A percentile compares a stretch with the other conserved stretches of the same genome.
These are phyloP conservation scores for Drosophila elegans DNA, from an alignment of 1,140 invertebrate genomes.

Conservation along the genomic window DNA sequence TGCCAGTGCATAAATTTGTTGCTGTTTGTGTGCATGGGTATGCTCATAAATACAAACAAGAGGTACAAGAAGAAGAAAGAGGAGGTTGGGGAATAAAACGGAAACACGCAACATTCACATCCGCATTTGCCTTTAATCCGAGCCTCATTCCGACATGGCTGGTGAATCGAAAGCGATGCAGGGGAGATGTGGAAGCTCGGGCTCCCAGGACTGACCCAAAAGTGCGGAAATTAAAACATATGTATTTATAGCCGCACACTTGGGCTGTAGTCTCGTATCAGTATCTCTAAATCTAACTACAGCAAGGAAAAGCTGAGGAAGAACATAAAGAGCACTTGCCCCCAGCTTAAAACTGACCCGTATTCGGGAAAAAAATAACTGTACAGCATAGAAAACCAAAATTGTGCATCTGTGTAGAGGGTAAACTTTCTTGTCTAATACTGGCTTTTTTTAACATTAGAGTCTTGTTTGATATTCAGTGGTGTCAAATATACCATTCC, in stretches of 20 bases:
- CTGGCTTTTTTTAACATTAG: no score
- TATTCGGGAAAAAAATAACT: constrained; percentile 42
- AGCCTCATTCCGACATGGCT: constrained; percentile 53
- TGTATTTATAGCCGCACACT: constrained; percentile 79
- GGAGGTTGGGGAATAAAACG: constrained; percentile 41
- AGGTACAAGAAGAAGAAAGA: constrained; percentile 9
- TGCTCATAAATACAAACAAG: constrained; percentile 67
- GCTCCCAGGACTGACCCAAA: constrained; percentile 72
- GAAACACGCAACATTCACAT: constrained; percentile 72
- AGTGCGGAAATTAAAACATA: constrained; percentile 83
- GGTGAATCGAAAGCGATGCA: constrained; percentile 11
- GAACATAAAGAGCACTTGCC: constrained; percentile 34
- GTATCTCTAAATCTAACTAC: constrained; percentile 25
- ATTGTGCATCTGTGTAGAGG: constrained; percentile 34
- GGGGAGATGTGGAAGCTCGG: constrained; percentile 1
- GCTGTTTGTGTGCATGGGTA: constrained; percentile 11
- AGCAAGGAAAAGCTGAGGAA: constrained; percentile 12
- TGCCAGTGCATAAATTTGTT: constrained; percentile 1
- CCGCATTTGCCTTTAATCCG: constrained; percentile 75
- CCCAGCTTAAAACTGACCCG: constrained; percentile 66
- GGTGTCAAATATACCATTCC: no score
- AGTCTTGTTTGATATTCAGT: no score
- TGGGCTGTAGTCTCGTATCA: constrained; percentile 44
- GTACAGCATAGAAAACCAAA: constrained; percentile 11
- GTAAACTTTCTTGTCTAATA: no score